These are phyloP conservation scores for Diachasmimorpha longicaudata DNA, from an alignment of 1,140 invertebrate species.

Conservation along the genomic window DNA sequence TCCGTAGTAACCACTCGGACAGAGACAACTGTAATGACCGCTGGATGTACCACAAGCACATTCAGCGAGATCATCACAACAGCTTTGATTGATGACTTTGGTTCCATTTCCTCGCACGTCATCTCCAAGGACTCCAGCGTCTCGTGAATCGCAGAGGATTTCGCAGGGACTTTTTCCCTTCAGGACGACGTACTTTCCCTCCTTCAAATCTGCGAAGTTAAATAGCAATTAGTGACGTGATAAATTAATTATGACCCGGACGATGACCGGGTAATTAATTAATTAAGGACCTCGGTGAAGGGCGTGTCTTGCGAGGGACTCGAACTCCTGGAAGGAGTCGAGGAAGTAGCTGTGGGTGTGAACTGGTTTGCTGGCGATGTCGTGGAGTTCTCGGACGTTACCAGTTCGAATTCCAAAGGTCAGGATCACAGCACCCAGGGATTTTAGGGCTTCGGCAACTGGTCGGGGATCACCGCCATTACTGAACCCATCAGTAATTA, in stretches of 20 bases:
- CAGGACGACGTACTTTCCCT: conserved; percentile 66
- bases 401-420: conserved; percentile 76
- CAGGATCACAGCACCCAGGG: conserved; percentile 67
- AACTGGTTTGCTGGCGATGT: conserved; percentile 71
- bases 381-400: conserved; percentile 70
- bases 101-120: not conserved
- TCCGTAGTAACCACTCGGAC: conserved; percentile 71
- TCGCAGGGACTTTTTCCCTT: conserved; percentile 63
- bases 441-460: conserved; percentile 64
- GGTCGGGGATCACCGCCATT: conserved; percentile 74
- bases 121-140: conserved; percentile 16
- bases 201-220: conserved; percentile 66
- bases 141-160: conserved; percentile 59
- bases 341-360: conserved; percentile 73
- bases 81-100: conserved; percentile 43
- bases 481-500: conserved; percentile 78
- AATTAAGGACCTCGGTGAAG: conserved; percentile 69
- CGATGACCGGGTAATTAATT: not conserved
- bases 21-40: conserved; percentile 74
- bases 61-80: conserved; percentile 67
- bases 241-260: too few relatives aligned
- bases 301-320: conserved; percentile 72
- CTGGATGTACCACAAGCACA: conserved; percentile 74
- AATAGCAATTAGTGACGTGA: not conserved
- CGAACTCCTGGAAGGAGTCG: conserved; percentile 76